Evolutionary conservation across 2,797 vertebrate species (phyloP).

Genomic region (Neopelma chrysocephalum): DNA sequence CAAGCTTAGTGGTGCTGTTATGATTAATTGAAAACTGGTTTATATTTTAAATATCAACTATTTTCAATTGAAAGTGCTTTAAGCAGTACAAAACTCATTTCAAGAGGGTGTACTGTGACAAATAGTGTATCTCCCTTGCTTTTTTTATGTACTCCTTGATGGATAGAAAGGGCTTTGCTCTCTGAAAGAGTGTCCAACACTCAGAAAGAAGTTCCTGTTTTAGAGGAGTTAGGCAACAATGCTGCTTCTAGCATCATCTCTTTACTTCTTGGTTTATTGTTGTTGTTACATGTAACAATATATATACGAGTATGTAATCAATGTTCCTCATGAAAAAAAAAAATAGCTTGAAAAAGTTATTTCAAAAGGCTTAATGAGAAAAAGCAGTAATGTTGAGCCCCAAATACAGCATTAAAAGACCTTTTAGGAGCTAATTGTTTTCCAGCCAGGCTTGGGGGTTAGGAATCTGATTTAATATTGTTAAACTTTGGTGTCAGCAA

Average conservation of each 20-base stretch:
- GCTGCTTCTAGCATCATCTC: background rate
- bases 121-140: background rate
- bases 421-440: background rate
- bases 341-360: background rate
- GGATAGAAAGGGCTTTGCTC: background rate
- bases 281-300: background rate
- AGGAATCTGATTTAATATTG: background rate
- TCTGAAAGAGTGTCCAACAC: background rate
- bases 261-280: background rate
- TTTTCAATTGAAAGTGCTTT: background rate
- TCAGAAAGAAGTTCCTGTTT: background rate
- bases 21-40: background rate
- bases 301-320: background rate
- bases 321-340: background rate
- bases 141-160: background rate
- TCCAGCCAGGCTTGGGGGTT: background rate
- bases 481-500: background rate
- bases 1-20: background rate
- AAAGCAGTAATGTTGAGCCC: background rate
- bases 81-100: background rate
- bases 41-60: background rate
- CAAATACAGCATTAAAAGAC: background rate
- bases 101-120: background rate
- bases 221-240: background rate
- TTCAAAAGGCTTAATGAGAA: background rate